A percentile compares a stretch with the other conserved stretches of the same genome.
Evolutionary conservation across 2,113 vertebrate species (phyloP).

Genomic region (Barbus barbus): DNA sequence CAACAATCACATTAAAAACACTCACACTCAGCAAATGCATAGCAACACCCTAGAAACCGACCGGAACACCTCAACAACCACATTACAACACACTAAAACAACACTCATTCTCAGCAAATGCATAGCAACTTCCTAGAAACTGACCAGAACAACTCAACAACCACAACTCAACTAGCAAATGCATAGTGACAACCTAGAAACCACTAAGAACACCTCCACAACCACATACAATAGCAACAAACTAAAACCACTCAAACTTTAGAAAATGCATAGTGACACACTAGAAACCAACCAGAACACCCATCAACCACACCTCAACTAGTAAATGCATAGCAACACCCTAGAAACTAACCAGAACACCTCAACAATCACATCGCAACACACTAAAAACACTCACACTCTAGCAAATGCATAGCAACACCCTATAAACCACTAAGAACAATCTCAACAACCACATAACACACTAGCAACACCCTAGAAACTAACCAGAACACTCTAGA

Average conservation of each 20-base stretch:
- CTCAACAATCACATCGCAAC: no score
- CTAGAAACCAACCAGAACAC: neutral
- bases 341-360: neutral
- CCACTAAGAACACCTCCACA: neutral
- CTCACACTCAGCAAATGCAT: neutral
- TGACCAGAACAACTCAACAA: neutral
- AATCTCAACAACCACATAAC: no score
- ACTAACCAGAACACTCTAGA: neutral
- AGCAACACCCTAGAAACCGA: neutral
- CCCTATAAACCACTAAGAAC: neutral
- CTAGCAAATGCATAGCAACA: no score
- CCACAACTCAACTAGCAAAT: neutral
- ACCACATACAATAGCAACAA: neutral
- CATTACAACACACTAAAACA: neutral
- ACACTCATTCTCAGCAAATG: neutral
- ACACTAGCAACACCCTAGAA: no score
- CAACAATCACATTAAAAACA: neutral
- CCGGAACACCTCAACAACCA: neutral
- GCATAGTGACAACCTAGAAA: neutral
- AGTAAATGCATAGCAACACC: neutral
- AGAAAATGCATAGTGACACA: neutral
- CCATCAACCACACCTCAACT: neutral
- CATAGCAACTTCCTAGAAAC: neutral
- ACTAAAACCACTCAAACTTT: neutral
- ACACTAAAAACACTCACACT: no score